phyloP scores from a whole-genome alignment of 2,797 vertebrate species.

The Gobio occitaniae region DNA sequence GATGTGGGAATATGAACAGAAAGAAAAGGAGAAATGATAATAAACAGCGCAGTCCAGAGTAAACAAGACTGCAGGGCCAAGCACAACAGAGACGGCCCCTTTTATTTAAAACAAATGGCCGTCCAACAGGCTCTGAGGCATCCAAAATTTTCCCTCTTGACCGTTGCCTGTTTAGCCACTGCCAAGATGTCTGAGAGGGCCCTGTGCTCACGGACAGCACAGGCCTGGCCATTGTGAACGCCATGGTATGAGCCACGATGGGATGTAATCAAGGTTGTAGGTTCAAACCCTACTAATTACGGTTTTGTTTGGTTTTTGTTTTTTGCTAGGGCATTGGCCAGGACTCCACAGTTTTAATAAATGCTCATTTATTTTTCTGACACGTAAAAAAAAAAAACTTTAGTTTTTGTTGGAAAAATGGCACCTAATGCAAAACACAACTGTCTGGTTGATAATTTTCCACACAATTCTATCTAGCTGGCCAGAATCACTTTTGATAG shows the following conservation, averaged over 20 bases:
- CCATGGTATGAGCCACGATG: neutral
- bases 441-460: neutral
- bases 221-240: neutral
- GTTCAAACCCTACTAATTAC: neutral
- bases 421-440: too few species aligned
- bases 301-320: neutral
- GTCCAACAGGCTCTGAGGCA: constrained; percentile 42
- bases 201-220: neutral
- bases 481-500: too few species aligned
- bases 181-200: constrained; percentile 19
- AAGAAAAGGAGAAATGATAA: constrained; percentile 41
- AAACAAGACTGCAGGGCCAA: constrained; percentile 47
- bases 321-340: neutral
- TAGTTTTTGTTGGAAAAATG: too few species aligned
- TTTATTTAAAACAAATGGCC: constrained; percentile 52
- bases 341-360: neutral
- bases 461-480: neutral
- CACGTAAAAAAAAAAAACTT: too few species aligned
- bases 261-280: neutral
- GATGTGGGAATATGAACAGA: constrained; percentile 37
- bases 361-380: neutral
- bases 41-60: constrained; percentile 43
- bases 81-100: constrained; percentile 34
- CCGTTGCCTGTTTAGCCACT: constrained; percentile 11
- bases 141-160: constrained; percentile 27